Evolutionary conservation across 2,888 invertebrate species (phyloP), one percentile per base, ranked within the genome.

Genomic region (Spodoptera exigua): DNA sequence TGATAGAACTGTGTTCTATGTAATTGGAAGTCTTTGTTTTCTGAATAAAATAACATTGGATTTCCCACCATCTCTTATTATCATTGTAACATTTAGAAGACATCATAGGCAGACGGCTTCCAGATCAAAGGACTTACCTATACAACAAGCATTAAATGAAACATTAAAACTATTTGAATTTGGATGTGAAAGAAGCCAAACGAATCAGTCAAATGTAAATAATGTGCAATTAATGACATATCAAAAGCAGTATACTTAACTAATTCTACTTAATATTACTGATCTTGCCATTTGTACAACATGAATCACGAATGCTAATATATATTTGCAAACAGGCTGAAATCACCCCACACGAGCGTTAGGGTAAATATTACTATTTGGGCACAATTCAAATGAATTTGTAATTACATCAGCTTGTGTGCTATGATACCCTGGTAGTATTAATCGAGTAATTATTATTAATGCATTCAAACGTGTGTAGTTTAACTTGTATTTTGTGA

Each of bases 331-430:
- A 45, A 54, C 49, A 48, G 11, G 12, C 11, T 18, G 9, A 53
- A 40, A 70, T 55, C 45, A 27, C 47, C 39, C 39, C 32, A 70
- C 52, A 43, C 12, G 18, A n/a, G 13, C 14, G 18, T 59, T 14
- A 45, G 16, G 21, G 45, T 53, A 47, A 64, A 51, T 58, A 56
- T 45, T 58, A 63, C 57, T 59, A 51, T 61, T 65, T 53, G 36
- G 16, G 46, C 9, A 61, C 51, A 70, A 43, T 56, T 75, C 55
- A 70, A 69, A 75, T 70, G 37, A 66, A 70, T 72, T 52, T 71
- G 55, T 73, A 66, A 66, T 75, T 37, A 66, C 58, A 59, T 51
- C 43, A 59, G 51, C 35, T 44, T 13, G 49, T 40, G 43, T 63
- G 44, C 11, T 70, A 66, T 56, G 39, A 60, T 70, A 60, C 41